These are phyloP conservation scores for Zaprionus taronus DNA, from an alignment of 1,140 invertebrate species.

Conservation along the genomic window DNA sequence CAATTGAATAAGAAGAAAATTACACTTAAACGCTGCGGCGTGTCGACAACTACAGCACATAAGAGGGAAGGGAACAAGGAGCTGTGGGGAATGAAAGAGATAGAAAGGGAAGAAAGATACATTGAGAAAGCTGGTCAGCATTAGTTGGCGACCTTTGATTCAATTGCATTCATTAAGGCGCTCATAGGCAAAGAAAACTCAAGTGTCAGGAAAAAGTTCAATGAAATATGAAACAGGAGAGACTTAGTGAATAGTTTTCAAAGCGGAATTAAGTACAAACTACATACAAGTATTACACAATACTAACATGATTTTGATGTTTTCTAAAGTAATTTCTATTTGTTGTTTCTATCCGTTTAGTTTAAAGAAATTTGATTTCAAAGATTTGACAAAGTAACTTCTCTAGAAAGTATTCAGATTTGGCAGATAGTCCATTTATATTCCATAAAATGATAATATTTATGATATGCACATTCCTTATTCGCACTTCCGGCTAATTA, in stretches of 20 bases:
- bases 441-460: neutral
- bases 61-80: neutral
- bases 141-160: slow-evolving; percentile 56
- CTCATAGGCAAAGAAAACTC: neutral
- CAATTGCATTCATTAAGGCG: slow-evolving; percentile 52
- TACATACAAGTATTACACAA: too few species aligned
- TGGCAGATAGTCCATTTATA: too few species aligned
- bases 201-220: neutral
- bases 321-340: too few species aligned
- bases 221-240: neutral
- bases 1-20: slow-evolving; percentile 82
- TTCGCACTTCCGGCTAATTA: slow-evolving; percentile 6
- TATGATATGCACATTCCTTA: neutral
- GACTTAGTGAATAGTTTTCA: neutral
- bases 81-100: neutral
- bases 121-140: slow-evolving; percentile 29
- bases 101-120: neutral
- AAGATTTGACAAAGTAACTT: too few species aligned
- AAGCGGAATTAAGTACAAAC: too few species aligned
- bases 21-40: slow-evolving; percentile 79
- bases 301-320: too few species aligned
- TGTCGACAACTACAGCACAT: slow-evolving; percentile 51
- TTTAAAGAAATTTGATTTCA: too few species aligned
- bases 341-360: too few species aligned
- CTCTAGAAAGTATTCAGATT: too few species aligned